Evolutionary conservation across 2,888 invertebrate species (phyloP), one percentile per base, ranked within the genome.

Genomic region (Buathra laborator): DNA sequence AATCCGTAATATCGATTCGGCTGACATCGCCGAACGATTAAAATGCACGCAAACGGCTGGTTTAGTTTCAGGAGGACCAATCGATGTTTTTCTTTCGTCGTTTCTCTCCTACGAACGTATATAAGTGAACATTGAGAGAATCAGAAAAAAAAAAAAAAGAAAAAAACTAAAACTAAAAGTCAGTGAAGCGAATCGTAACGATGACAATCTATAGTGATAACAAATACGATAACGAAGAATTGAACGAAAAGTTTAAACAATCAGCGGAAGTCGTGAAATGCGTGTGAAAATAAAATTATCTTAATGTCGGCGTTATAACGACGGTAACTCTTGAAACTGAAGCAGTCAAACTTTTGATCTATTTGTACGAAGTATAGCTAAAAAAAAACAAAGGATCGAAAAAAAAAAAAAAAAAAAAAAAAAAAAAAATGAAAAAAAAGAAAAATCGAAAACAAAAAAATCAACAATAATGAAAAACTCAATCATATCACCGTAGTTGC

Each of bases 401-500:
- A 85, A n/a, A 67, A 82, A 71, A 77, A 66, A 48, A 37, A 62
- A 37, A 79, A 16, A 29, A 82, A 81, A 46, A 46, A 64, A 70
- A 62, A 85, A 88, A 5, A 19, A 59, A 59, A 83, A 67, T 66
- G 80, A 84, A 84, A 88, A 90, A 90, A 67, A 82, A 71, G 75
- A 67, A 48, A 43, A 62, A 37, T 75, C 24, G 43, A 82, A 81
- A 46, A 46, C 59, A 70, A 62, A 85, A 88, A 6, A 12, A 62
- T 32, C 59, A 84, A 83, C 16, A 78, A 86, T 76, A 83, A 67
- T 66, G 80, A 84, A 84, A 88, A 90, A 90, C 84, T 90, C 89
- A 90, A 90, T 91, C 90, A 90, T 91, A 91, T 91, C 91, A 91
- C 91, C 91, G 91, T 91, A 91, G 91, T 90, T 91, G 91, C 91